Conservation (phyloP, 2,113 vertebrate genomes). For the Colinus virginianus region DNA sequence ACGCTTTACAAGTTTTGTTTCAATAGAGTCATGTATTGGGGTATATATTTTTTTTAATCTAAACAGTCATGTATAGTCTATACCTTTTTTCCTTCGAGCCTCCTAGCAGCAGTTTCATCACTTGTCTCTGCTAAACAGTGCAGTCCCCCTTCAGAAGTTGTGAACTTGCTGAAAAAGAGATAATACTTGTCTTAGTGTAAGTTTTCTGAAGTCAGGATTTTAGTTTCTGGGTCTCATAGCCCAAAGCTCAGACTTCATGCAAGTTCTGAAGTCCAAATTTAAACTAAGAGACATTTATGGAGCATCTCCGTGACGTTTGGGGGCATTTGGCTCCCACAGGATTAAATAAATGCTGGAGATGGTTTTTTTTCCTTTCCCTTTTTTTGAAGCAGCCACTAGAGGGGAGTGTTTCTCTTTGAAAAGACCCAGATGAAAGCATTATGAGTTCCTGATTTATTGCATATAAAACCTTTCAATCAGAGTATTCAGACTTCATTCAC, state of each 20-base stretch:
- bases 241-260: not conserved
- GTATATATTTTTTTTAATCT: not conserved
- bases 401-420: constrained; percentile 30
- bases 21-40: not conserved
- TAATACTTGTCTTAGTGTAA: not conserved
- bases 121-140: not conserved
- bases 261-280: not conserved
- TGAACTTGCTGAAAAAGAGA: not conserved
- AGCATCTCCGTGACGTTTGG: not conserved
- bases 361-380: not conserved
- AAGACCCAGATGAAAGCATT: not conserved
- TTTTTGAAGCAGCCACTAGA: constrained; percentile 1
- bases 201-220: not conserved
- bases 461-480: not conserved
- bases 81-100: not conserved
- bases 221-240: not conserved
- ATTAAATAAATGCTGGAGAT: not conserved
- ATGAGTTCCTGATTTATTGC: fast-evolving
- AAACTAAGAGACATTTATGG: not conserved
- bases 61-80: not conserved
- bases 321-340: fast-evolving
- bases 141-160: not conserved
- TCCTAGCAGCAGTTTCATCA: not conserved
- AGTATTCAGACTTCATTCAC: not conserved
- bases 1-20: not conserved